Evolutionary conservation across 2,888 invertebrate species (phyloP).

Genomic region (Trichogramma dendrolimi): DNA sequence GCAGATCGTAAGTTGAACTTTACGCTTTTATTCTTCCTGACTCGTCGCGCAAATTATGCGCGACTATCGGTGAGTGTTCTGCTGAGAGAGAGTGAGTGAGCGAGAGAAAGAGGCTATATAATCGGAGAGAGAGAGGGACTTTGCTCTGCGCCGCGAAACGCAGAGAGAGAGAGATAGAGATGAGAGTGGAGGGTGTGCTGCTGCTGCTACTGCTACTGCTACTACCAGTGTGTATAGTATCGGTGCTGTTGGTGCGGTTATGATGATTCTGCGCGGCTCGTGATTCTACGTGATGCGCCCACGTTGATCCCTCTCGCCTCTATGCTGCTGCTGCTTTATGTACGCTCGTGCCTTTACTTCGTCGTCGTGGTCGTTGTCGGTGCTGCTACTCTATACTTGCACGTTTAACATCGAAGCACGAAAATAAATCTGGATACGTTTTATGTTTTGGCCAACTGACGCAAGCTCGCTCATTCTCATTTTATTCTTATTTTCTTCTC

Average conservation of each 20-base stretch:
- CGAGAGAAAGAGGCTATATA: not conserved
- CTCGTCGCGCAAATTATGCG: too few relatives aligned
- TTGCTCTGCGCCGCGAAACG: not conserved
- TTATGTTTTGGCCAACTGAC: too few relatives aligned
- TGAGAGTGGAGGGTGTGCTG: not conserved
- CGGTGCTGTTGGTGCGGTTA: not conserved
- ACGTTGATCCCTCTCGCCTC: not conserved
- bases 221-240: not conserved
- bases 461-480: not conserved
- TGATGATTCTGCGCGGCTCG: constrained; percentile 15
- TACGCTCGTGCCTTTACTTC: too few relatives aligned
- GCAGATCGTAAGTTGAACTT: constrained; percentile 4
- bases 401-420: too few relatives aligned
- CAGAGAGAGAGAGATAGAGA: constrained; percentile 3
- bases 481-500: not conserved
- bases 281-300: constrained; percentile 4
- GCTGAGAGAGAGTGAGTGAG: constrained; percentile 2
- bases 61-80: not conserved
- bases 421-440: too few relatives aligned
- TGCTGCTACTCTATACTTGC: too few relatives aligned
- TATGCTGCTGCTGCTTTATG: too few relatives aligned
- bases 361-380: too few relatives aligned
- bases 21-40: too few relatives aligned
- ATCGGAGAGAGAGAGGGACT: constrained; percentile 7
- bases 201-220: not conserved